Evolutionary conservation across 2,888 invertebrate genomes (phyloP).

Genomic region (Ganaspis brasiliensis): DNA sequence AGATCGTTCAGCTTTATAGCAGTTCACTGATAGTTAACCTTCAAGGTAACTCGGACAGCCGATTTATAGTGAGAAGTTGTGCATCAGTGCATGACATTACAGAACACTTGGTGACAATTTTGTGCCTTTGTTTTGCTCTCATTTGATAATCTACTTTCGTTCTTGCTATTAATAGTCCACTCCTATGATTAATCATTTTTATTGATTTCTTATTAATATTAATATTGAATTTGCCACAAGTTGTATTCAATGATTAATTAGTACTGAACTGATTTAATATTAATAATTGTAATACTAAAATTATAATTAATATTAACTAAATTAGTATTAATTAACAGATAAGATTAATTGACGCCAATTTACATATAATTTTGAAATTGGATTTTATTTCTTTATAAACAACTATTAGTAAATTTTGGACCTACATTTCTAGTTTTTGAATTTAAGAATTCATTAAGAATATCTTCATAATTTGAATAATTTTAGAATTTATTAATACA

Average conservation of each 20-base stretch:
- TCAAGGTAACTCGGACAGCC: conserved; percentile 65
- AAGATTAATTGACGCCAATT: too few species aligned
- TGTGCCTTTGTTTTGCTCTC: conserved; percentile 28
- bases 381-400: too few species aligned
- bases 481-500: conserved; percentile 2
- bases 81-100: conserved; percentile 66
- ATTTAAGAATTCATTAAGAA: too few species aligned
- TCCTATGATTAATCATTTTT: neutral
- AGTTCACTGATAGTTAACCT: conserved; percentile 63
- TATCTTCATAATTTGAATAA: neutral
- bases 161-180: conserved; percentile 28
- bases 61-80: conserved; percentile 54
- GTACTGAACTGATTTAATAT: too few species aligned
- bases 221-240: neutral
- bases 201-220: neutral
- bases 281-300: too few species aligned
- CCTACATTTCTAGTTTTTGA: too few species aligned
- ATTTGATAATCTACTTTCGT: conserved; percentile 39
- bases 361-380: too few species aligned
- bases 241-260: too few species aligned
- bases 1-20: conserved; percentile 53
- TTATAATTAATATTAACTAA: too few species aligned
- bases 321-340: too few species aligned
- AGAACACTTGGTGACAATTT: conserved; percentile 30
- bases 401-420: too few species aligned